Evolutionary conservation across 1,140 invertebrate genomes (phyloP).

Genomic region (Sitodiplosis mosellana): DNA sequence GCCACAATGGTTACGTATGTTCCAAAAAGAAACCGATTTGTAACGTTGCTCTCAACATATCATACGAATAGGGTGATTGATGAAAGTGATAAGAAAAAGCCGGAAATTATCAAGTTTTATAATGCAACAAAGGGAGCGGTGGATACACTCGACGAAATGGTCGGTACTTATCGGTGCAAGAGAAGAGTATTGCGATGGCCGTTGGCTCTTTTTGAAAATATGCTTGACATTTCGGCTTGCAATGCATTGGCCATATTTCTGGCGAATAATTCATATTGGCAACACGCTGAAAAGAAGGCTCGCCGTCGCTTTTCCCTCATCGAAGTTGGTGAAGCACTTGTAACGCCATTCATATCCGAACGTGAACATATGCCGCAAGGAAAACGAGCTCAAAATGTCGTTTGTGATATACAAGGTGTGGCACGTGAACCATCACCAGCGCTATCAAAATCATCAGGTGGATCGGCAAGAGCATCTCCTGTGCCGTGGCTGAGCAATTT

Average conservation of each 20-base stretch:
- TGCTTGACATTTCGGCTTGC: conserved; percentile 11
- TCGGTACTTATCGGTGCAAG: conserved; percentile 3
- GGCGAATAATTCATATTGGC: not conserved
- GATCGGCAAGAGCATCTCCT: no score
- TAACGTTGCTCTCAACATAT: not conserved
- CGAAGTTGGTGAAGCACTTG: not conserved
- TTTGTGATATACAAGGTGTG: no score
- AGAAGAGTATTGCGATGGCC: conserved; percentile 13
- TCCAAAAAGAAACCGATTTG: not conserved
- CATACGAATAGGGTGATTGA: not conserved
- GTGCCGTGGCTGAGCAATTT: no score
- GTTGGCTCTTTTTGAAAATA: conserved; percentile 15
- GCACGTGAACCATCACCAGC: no score
- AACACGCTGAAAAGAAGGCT: not conserved
- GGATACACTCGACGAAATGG: conserved; percentile 18
- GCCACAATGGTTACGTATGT: not conserved
- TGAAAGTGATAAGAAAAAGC: conserved; percentile 10
- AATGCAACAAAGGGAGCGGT: conserved; percentile 20
- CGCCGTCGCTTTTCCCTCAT: not conserved
- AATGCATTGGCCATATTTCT: not conserved
- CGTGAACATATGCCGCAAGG: not conserved
- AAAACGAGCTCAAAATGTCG: no score
- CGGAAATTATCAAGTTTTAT: conserved; percentile 19
- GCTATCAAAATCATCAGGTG: no score
- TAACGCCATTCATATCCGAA: not conserved